Conservation (phyloP, 2,113 vertebrate species). For the Melanerpes formicivorus region DNA sequence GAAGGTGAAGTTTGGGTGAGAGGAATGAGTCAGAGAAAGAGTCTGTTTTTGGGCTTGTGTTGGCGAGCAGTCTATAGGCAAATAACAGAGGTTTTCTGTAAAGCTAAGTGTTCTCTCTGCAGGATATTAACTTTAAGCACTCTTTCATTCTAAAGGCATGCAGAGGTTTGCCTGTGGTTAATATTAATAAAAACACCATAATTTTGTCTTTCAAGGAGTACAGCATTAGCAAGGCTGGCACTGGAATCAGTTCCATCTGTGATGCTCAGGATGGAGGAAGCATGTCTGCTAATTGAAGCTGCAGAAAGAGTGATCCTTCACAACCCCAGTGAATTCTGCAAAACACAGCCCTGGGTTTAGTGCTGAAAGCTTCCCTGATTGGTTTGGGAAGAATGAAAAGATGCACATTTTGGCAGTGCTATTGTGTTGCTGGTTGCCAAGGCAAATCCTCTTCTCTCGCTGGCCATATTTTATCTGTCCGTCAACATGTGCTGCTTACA, state of each 20-base stretch:
- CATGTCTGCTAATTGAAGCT: accelerated
- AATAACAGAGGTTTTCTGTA: background rate
- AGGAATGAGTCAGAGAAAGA: background rate
- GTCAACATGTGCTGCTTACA: background rate
- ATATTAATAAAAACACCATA: too few species aligned
- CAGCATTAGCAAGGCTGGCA: background rate
- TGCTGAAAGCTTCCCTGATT: background rate
- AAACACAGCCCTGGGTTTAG: background rate
- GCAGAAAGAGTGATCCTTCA: background rate
- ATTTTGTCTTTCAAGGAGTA: background rate
- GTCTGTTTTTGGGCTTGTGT: background rate
- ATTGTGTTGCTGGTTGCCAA: background rate
- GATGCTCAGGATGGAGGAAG: background rate
- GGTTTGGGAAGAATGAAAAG: background rate
- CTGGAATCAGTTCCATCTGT: background rate
- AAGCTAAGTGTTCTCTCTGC: background rate
- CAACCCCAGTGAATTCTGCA: background rate
- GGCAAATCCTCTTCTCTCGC: background rate
- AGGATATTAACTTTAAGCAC: background rate
- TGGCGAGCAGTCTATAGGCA: background rate
- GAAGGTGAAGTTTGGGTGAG: background rate
- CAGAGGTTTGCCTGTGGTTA: background rate
- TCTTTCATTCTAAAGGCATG: background rate
- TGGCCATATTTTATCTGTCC: background rate
- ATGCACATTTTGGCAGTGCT: background rate